phyloP scores from a whole-genome alignment of 2,113 vertebrate genomes.

The Serinus canaria region DNA sequence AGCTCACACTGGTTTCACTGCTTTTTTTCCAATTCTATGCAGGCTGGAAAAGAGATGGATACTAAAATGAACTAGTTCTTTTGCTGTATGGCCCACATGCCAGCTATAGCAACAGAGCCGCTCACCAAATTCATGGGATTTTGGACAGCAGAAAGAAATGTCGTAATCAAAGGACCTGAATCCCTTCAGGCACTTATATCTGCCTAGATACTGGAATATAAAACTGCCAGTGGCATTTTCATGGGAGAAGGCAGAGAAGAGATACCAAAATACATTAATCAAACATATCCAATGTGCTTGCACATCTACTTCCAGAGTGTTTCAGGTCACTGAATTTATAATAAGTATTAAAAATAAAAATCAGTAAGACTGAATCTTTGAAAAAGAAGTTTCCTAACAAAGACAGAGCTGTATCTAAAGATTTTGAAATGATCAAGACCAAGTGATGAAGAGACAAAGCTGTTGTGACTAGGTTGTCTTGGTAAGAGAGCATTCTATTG shows the following conservation, averaged over 20 bases:
- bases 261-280: not conserved
- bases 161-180: not conserved
- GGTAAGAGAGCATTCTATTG: not conserved
- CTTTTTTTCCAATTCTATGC: not conserved
- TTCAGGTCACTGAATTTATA: not conserved
- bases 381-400: not conserved
- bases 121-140: not conserved
- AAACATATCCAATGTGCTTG: not conserved
- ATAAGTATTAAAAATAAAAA: not conserved
- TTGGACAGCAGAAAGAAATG: not conserved
- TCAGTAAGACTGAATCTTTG: not conserved
- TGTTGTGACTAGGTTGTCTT: not conserved
- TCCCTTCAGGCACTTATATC: not conserved
- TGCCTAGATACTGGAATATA: not conserved
- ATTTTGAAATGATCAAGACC: not conserved
- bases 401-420: not conserved
- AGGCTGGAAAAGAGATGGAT: not conserved
- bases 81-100: not conserved
- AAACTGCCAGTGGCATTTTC: not conserved
- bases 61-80: not conserved
- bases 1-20: not conserved
- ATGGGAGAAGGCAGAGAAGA: not conserved
- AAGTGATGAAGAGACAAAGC: not conserved
- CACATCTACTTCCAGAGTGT: not conserved
- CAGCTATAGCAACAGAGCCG: not conserved